Percentiles rank a stretch among this genome's conserved stretches.
Conservation (phyloP, 2,113 vertebrate genomes). For the Esox niger region DNA sequence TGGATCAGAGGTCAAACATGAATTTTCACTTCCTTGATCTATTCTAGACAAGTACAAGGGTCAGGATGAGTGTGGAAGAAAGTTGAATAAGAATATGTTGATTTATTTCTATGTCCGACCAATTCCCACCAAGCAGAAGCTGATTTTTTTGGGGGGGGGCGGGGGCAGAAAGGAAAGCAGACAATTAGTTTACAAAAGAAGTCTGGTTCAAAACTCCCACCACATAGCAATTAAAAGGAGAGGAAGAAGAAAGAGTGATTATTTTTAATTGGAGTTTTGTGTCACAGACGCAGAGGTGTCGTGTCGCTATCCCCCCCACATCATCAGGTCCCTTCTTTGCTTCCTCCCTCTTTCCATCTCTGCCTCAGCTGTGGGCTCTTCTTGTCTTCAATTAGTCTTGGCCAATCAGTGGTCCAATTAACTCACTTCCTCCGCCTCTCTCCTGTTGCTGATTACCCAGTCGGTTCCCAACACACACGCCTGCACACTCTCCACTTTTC, state of each 20-base stretch:
- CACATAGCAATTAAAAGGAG: conserved; percentile 40
- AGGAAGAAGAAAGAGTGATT: neutral
- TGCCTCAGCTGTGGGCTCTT: conserved; percentile 3
- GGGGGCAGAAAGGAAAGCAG: neutral
- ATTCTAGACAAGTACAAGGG: no score
- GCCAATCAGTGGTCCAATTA: conserved; percentile 58
- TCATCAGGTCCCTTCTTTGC: conserved; percentile 6
- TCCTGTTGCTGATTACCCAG: conserved; percentile 43
- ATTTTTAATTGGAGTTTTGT: conserved; percentile 47
- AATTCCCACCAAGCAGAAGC: no score
- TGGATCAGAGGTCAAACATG: no score
- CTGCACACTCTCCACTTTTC: neutral
- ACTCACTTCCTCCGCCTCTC: conserved; percentile 32
- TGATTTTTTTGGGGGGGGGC: no score
- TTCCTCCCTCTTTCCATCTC: conserved; percentile 7
- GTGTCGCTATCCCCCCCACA: conserved; percentile 5
- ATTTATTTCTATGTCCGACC: no score
- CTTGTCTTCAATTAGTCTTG: conserved; percentile 52
- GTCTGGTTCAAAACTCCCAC: conserved; percentile 32
- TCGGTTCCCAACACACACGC: conserved; percentile 30
- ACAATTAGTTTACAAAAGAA: conserved; percentile 46
- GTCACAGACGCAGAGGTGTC: neutral
- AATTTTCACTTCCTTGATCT: no score
- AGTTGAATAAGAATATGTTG: no score
- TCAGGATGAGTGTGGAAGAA: no score